Base-by-base conservation (phyloP, 2,888 invertebrate genomes). In the Philopedon plagiatum region DNA sequence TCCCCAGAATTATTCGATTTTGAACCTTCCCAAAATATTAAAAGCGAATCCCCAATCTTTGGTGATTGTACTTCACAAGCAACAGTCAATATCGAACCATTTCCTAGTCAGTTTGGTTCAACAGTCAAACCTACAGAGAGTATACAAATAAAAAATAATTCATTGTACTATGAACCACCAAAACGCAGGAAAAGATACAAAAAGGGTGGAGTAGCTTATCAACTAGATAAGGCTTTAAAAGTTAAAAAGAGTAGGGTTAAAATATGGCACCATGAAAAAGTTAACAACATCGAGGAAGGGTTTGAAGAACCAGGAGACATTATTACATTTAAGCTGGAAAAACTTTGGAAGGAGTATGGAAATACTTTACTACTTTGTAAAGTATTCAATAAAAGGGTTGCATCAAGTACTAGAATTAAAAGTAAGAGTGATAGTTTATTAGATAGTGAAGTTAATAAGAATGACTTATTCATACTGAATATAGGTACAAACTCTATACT, bases 191-290 rank as follows among this genome's bases (percentile, higher is more conserved):
- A 79, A 75, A 85, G 81, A 60, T 87, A 86, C 74, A 88, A 87
- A 80, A 88, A 87, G 76, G 86, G 86, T 75, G 88, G 88, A 0
- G 72, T 88, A 32, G 87, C 88, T 23, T 80, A 82, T 72, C 82
- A 87, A 37, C 78, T 89, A 18, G 84, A 86, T 76, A 81, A 77
- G 39, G 79, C 87, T 9, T 76, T 89, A 73, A 86, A 86, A 81
- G 87, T 87, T 80, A 87, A 87, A 79, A 86, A 83, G 65, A 85
- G 86, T 0, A 85, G 83, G 73, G 73, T 86, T 62, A 86, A 86
- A 29, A 82, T 89, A 62, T 89, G 89, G 89, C 86, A 87, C 80
- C 89, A 90, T 77, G 89, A 90, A 79, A 81, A 84, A 81, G 81
- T 87, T 74, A 88, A 87, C 0, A 84, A 81, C 75, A 85, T 84